Evolutionary conservation across 2,113 vertebrate genomes (phyloP).

Genomic region (Eulemur macaco): DNA sequence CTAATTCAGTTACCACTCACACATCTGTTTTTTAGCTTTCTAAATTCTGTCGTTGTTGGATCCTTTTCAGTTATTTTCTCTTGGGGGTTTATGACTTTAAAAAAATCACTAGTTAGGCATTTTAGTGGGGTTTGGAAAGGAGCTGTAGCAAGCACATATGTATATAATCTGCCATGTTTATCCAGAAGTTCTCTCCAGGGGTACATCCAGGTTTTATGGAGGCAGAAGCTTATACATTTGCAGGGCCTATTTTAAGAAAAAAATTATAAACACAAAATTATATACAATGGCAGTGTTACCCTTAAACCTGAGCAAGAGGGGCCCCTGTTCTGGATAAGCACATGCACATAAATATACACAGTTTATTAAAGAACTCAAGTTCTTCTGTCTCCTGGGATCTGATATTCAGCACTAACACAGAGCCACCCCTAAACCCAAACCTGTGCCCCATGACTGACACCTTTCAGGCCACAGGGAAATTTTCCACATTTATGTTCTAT

Average conservation of each 20-base stretch:
- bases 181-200: background rate
- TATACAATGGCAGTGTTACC: background rate
- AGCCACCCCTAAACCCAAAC: background rate
- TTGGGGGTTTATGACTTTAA: background rate
- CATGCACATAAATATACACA: background rate
- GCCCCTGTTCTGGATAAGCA: background rate
- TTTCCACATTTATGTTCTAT: background rate
- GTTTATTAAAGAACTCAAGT: background rate
- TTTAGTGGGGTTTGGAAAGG: background rate
- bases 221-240: background rate
- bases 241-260: background rate
- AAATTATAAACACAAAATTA: background rate
- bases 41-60: background rate
- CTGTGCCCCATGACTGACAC: background rate
- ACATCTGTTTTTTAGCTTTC: constrained; percentile 36
- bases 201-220: background rate
- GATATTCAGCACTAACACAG: background rate
- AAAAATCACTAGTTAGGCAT: background rate
- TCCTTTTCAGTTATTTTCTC: constrained; percentile 39
- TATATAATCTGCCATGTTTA: background rate
- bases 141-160: background rate
- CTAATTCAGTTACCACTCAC: background rate
- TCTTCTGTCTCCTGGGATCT: background rate
- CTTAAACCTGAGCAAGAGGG: background rate
- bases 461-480: background rate